Base-by-base conservation (phyloP, 2,888 invertebrate genomes). In the Ichneumoninae sp. region DNA sequence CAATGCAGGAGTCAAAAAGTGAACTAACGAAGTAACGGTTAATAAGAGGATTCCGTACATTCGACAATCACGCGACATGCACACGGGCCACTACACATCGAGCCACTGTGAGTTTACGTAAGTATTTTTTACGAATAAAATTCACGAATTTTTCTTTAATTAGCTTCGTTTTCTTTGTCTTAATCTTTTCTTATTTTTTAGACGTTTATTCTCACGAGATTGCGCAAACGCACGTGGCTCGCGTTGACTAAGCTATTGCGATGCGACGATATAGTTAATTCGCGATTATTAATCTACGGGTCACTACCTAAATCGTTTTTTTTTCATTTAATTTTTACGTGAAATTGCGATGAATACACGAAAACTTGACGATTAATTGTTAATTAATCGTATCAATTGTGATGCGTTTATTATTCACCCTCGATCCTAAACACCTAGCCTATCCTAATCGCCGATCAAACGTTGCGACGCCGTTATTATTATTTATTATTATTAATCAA, bases 61-160 rank as follows among this genome's bases (percentile, higher is more conserved):
- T 87, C 87, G 83, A 83, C 90, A 90, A 30, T 88, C 90, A 88
- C 86, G 84, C 90, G 75, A 88, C 85, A 88, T 83, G 84, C 85
- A 86, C 85, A 89, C 87, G 88, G 87, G 86, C 87, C 87, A 84
- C 82, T 84, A 65, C 40, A 60, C 52, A 40, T 79, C 70, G 81
- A 87, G 80, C 82, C 82, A 83, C 70, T 60, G 57, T 68, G 72
- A 44, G 70, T 66, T 75, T 72, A 68, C 74, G 75, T 33, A 30
- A 50, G 54, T 19, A 19, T 70, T 36, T 36, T 19, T 66, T 66
- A n/a, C 19, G 40, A 19, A 36, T 22, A 8, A 66, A 66, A 16
- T 69, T 68, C 44, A 44, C 60, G 10, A 60, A 71, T 60, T 79
- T 36, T 52, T 7, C 4, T n/a, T 62, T 36, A 16, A 6, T 36